Percentiles rank a stretch among this genome's conserved stretches.
Conservation (phyloP, 92 coral and sea anemone genomes). For the Parazoanthus darwini region DNA sequence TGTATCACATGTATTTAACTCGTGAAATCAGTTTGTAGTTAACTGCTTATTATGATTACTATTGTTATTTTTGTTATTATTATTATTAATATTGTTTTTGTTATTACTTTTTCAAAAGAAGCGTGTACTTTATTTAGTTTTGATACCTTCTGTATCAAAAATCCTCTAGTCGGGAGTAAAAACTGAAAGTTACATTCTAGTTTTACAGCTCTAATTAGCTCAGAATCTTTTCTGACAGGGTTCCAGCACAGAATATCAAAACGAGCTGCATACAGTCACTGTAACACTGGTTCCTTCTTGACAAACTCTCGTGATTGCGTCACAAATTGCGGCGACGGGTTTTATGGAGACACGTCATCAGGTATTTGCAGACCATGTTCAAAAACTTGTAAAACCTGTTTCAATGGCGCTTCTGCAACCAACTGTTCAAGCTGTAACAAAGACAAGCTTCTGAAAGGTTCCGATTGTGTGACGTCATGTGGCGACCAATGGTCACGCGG, state of each 20-base stretch:
- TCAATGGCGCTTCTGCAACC: constrained; percentile 49
- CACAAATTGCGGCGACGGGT: constrained; percentile 63
- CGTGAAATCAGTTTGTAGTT: no score
- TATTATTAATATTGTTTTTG: no score
- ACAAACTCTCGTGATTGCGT: constrained; percentile 60
- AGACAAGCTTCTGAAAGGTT: constrained; percentile 41
- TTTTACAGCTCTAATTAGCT: not conserved
- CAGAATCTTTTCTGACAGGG: not conserved
- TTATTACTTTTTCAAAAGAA: no score
- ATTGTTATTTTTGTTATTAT: no score
- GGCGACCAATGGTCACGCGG: constrained; percentile 19
- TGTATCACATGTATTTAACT: no score
- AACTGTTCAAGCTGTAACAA: constrained; percentile 70
- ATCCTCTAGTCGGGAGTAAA: no score
- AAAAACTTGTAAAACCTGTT: constrained; percentile 66
- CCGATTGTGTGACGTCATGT: constrained; percentile 15
- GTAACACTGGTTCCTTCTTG: constrained; percentile 57
- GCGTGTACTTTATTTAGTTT: no score
- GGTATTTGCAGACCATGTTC: constrained; percentile 63
- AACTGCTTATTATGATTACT: no score
- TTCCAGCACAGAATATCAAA: not conserved
- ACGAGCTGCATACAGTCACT: constrained; percentile 12
- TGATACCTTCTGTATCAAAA: no score
- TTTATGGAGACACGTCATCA: constrained; percentile 59
- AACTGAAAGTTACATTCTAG: not conserved